Evolutionary conservation across 2,888 invertebrate species (phyloP).

Genomic region (Allophyes oxyacanthae): DNA sequence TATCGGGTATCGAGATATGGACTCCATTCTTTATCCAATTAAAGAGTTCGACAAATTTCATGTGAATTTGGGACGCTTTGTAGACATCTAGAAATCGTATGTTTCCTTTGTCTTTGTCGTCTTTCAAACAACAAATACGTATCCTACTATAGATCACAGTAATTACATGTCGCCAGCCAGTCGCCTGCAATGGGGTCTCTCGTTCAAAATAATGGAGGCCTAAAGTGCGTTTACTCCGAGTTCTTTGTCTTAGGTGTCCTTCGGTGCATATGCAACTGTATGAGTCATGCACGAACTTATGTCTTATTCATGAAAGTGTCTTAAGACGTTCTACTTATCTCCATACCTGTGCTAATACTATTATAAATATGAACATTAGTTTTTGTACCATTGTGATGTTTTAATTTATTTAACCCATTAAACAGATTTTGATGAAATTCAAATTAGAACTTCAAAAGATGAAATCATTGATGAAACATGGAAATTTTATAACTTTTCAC

Average conservation of each 20-base stretch:
- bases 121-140: slow-evolving; percentile 15
- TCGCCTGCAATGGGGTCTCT: slow-evolving; percentile 29
- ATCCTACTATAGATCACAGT: slow-evolving; percentile 26
- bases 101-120: slow-evolving; percentile 17
- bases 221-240: slow-evolving; percentile 36
- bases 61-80: slow-evolving; percentile 8
- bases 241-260: slow-evolving; percentile 31
- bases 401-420: no score
- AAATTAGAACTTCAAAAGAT: no score
- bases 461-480: no score
- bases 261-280: slow-evolving; percentile 18
- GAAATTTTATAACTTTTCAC: no score
- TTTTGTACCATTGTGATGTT: no score
- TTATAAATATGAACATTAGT: no score
- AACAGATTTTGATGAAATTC: no score
- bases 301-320: slow-evolving; percentile 11
- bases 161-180: slow-evolving; percentile 41
- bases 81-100: slow-evolving; percentile 5
- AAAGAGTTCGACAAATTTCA: background rate
- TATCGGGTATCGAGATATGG: no score
- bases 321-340: background rate
- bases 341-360: no score
- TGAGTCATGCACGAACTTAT: slow-evolving; percentile 13
- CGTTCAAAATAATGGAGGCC: slow-evolving; percentile 25
- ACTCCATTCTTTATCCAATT: no score